Evolutionary conservation across 64 coral and sea anemone genomes (phyloP).

Genomic region (Actinia equina): DNA sequence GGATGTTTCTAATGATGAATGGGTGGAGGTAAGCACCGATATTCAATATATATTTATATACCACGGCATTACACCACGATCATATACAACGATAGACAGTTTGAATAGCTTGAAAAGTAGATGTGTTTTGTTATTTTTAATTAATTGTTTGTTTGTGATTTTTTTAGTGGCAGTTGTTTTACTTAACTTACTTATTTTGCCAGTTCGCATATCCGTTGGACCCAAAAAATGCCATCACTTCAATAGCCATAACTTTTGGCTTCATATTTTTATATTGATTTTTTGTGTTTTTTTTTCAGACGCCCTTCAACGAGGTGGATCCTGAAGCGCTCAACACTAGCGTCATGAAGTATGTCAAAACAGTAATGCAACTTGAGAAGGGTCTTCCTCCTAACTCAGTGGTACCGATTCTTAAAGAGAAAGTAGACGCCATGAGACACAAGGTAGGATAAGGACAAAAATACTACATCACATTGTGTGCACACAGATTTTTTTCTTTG

Average conservation of each 20-base stretch:
- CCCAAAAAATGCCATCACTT: too few relatives aligned
- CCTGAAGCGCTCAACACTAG: conserved; percentile 77
- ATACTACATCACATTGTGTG: neutral
- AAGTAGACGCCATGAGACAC: conserved; percentile 89
- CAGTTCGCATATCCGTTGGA: too few relatives aligned
- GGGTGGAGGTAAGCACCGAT: conserved; percentile 74
- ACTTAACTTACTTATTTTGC: too few relatives aligned
- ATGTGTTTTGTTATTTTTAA: too few relatives aligned
- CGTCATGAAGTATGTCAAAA: conserved; percentile 98
- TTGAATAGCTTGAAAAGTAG: too few relatives aligned
- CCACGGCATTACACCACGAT: too few relatives aligned
- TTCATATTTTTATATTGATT: too few relatives aligned
- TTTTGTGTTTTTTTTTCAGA: conserved; percentile 44
- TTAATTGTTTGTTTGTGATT: too few relatives aligned
- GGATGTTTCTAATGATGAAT: conserved; percentile 78
- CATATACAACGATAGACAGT: too few relatives aligned
- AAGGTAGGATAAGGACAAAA: conserved; percentile 46
- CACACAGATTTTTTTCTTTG: neutral
- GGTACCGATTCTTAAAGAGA: conserved; percentile 86
- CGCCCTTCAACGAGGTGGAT: conserved; percentile 76
- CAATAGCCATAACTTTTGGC: too few relatives aligned
- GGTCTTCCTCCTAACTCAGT: conserved; percentile 92
- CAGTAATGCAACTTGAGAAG: conserved; percentile 90
- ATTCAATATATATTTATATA: too few relatives aligned
- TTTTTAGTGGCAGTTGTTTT: too few relatives aligned